Evolutionary conservation across 2,888 invertebrate genomes (phyloP).

Genomic region (Epirrhoe tristata): DNA sequence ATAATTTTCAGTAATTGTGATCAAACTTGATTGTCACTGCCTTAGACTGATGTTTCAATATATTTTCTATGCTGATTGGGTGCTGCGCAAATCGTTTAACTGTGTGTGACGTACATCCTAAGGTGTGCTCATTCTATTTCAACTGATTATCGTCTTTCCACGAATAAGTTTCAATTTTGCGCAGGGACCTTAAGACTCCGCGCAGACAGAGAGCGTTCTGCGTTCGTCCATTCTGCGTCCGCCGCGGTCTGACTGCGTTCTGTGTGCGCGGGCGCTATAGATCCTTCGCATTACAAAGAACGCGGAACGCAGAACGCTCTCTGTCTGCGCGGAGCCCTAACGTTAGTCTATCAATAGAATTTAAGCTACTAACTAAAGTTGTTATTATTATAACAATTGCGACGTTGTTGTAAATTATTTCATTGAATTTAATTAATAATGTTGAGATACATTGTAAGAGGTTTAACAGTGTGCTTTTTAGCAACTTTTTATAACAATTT

Average conservation of each 20-base stretch:
- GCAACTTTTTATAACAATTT: conserved; percentile 63
- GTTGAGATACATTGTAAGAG: conserved; percentile 66
- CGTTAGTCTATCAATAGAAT: conserved; percentile 65
- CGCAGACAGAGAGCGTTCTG: no score
- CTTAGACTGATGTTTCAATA: conserved; percentile 82
- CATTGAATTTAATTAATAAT: conserved; percentile 75
- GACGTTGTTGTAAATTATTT: conserved; percentile 81
- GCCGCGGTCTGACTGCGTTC: no score
- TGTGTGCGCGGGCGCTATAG: no score
- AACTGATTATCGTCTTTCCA: background rate
- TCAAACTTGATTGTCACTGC: conserved; percentile 80
- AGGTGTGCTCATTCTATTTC: background rate
- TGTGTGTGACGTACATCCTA: no score
- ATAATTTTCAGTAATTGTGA: conserved; percentile 48
- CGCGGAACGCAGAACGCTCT: no score
- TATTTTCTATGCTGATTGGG: conserved; percentile 62
- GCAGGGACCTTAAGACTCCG: conserved; percentile 19
- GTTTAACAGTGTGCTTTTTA: conserved; percentile 69
- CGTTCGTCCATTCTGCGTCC: no score
- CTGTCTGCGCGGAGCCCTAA: no score
- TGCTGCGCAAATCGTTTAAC: conserved; percentile 15
- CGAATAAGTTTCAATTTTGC: conserved; percentile 15
- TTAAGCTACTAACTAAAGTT: conserved; percentile 73
- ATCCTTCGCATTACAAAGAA: no score
- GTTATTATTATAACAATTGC: conserved; percentile 75